phyloP scores from a whole-genome alignment of 2,888 invertebrate genomes.

The Eupithecia dodoneata region DNA sequence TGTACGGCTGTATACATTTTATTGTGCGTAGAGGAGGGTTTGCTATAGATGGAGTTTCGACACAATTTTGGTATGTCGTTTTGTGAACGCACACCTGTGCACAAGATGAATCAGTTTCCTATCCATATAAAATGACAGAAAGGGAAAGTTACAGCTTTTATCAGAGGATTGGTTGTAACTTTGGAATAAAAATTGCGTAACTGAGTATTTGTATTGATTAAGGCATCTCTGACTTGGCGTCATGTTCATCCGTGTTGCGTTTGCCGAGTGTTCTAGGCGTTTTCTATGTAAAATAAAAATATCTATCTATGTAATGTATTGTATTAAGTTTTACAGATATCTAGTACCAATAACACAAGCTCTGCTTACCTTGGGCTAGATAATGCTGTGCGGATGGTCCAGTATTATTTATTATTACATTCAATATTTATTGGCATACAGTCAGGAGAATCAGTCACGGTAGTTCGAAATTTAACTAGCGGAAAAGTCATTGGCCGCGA shows the following conservation, averaged over 20 bases:
- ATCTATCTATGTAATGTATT: too few relatives aligned
- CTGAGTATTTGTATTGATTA: neutral
- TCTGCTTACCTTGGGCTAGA: too few relatives aligned
- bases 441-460: neutral
- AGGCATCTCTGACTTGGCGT: neutral
- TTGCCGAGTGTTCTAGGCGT: neutral
- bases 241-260: neutral
- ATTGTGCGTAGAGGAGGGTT: neutral
- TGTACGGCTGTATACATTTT: constrained; percentile 5
- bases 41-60: neutral
- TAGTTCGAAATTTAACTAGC: neutral
- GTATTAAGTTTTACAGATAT: too few relatives aligned
- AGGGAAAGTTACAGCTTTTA: neutral
- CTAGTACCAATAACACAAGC: too few relatives aligned
- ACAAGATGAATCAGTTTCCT: constrained; percentile 5
- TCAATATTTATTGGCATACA: neutral
- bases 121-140: neutral
- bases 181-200: neutral
- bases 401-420: too few relatives aligned
- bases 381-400: too few relatives aligned
- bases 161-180: neutral
- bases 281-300: too few relatives aligned
- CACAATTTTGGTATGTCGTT: neutral
- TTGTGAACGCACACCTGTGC: neutral
- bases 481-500: neutral